Percentiles rank a stretch among this genome's conserved stretches.
These are phyloP conservation scores for Corythornis cristatus DNA, from an alignment of 2,113 vertebrate species.

Conservation along the genomic window DNA sequence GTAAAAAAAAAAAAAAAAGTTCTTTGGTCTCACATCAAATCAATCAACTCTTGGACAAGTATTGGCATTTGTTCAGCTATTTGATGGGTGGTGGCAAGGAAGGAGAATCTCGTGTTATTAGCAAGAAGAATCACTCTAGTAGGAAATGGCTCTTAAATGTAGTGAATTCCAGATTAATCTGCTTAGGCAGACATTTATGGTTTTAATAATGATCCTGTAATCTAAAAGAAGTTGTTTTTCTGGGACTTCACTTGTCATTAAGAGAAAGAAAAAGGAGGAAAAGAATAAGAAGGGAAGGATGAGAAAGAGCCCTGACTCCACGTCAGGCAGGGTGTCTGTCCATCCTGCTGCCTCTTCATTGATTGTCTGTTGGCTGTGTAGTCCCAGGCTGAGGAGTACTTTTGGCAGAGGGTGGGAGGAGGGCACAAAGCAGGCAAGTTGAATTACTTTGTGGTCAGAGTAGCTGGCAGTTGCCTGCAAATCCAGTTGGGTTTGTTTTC, in stretches of 20 bases:
- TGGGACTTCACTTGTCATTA: background rate
- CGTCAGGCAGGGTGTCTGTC: background rate
- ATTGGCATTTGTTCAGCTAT: slow-evolving; percentile 11
- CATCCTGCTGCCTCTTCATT: background rate
- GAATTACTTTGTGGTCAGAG: background rate
- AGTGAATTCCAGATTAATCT: background rate
- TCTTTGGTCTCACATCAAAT: background rate
- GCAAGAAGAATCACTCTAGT: background rate
- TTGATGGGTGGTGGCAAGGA: background rate
- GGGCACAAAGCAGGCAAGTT: background rate
- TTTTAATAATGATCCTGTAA: background rate
- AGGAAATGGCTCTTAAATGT: background rate
- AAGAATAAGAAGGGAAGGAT: background rate
- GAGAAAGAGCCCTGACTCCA: background rate
- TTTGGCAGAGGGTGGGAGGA: background rate
- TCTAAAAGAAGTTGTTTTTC: background rate
- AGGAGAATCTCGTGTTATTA: background rate
- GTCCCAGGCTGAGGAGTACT: background rate
- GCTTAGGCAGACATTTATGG: background rate
- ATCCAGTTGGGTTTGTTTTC: slow-evolving; percentile 47
- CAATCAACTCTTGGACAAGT: background rate
- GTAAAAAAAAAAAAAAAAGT: background rate
- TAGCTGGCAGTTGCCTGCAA: background rate
- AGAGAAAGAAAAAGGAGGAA: background rate
- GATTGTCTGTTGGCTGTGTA: accelerated